These are phyloP conservation scores for Drosophila mettleri DNA, from an alignment of 2,888 invertebrate genomes.

Conservation along the genomic window DNA sequence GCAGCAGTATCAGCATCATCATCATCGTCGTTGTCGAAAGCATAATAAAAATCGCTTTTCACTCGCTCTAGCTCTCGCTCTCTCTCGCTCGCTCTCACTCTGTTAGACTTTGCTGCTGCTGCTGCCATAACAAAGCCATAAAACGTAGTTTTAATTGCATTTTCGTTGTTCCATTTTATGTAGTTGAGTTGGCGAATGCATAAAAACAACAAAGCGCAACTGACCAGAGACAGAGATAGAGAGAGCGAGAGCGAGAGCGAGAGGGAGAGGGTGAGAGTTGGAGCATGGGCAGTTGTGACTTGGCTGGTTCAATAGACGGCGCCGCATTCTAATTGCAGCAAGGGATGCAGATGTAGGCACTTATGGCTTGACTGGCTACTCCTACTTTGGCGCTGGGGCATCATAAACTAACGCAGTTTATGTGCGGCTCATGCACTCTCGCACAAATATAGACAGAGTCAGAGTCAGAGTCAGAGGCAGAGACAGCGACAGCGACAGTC, in stretches of 20 bases:
- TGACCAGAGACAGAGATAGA: conserved; percentile 35
- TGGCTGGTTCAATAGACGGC: conserved; percentile 68
- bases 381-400: conserved; percentile 53
- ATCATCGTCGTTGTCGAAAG: conserved; percentile 49
- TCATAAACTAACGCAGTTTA: conserved; percentile 78
- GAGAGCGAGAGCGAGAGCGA: conserved; percentile 3
- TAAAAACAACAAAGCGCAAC: conserved; percentile 75
- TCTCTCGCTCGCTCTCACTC: background rate
- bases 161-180: conserved; percentile 84
- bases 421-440: conserved; percentile 75
- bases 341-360: conserved; percentile 70
- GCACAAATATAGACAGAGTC: conserved; percentile 6
- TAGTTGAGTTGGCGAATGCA: conserved; percentile 81
- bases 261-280: background rate
- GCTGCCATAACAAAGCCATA: conserved; percentile 83
- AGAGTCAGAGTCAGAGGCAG: no score
- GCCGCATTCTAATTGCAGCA: conserved; percentile 77
- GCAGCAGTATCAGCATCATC: conserved; percentile 42
- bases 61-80: background rate
- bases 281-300: conserved; percentile 24
- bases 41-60: conserved; percentile 81
- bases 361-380: conserved; percentile 62
- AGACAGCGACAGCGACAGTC: background rate
- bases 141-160: conserved; percentile 85
- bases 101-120: conserved; percentile 31